These are phyloP conservation scores for Dryadula phaetusa DNA, from an alignment of 2,888 invertebrate species.

Conservation along the genomic window DNA sequence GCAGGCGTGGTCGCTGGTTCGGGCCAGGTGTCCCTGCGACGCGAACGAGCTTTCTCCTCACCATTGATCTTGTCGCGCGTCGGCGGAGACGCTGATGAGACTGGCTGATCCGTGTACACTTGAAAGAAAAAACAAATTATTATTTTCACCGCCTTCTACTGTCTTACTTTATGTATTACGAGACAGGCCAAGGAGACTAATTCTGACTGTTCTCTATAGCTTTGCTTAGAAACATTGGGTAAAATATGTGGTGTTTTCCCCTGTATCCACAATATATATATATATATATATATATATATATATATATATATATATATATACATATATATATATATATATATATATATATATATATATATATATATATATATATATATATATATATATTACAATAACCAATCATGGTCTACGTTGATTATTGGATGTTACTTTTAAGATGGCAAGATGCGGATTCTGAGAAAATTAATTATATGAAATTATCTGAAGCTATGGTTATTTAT, in stretches of 20 bases:
- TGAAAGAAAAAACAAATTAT: constrained; percentile 50
- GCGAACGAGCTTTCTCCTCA: constrained; percentile 88
- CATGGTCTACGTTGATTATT: background rate
- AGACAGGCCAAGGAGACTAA: background rate
- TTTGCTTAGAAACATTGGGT: background rate
- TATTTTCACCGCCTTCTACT: background rate
- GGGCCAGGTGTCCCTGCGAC: constrained; percentile 82
- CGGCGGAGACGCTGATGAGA: constrained; percentile 91
- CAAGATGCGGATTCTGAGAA: constrained; percentile 25
- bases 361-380: too few species aligned
- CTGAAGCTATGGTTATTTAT: constrained; percentile 12
- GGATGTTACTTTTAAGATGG: background rate
- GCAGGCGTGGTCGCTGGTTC: constrained; percentile 62
- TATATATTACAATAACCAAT: background rate
- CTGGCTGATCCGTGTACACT: constrained; percentile 88
- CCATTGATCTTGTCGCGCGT: constrained; percentile 91
- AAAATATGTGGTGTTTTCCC: too few species aligned
- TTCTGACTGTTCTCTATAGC: background rate
- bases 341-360: too few species aligned
- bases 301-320: too few species aligned
- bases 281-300: too few species aligned
- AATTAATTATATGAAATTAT: constrained; percentile 24
- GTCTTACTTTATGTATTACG: background rate
- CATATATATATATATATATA: too few species aligned
- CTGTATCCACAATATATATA: too few species aligned